A percentile compares a stretch with the other conserved stretches of the same genome.
phyloP scores from a whole-genome alignment of 2,797 vertebrate species.

The Tamandua tetradactyla region DNA sequence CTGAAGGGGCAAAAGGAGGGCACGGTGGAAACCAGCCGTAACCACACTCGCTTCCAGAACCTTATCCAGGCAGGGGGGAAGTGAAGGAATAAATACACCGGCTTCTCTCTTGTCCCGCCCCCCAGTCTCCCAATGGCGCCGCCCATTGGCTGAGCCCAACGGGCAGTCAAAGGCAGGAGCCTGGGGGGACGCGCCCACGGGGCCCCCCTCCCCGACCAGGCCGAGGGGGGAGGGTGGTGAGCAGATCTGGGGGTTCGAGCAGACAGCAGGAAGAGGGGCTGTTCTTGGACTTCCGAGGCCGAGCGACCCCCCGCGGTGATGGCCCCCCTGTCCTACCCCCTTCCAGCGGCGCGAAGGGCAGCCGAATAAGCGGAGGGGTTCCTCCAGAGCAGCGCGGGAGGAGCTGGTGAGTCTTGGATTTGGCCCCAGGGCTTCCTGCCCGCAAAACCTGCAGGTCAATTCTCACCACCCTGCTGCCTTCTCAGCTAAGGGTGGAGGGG shows the following conservation, averaged over 20 bases:
- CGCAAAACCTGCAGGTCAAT: background rate
- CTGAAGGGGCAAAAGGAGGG: background rate
- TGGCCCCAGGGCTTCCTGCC: background rate
- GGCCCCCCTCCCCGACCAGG: too few relatives aligned
- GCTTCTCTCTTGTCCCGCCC: background rate
- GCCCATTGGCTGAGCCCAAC: background rate
- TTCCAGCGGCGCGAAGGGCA: background rate
- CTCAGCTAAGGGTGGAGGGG: too few relatives aligned
- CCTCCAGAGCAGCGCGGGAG: background rate
- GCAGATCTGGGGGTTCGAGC: background rate
- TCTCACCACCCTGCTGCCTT: background rate
- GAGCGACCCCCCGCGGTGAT: too few relatives aligned
- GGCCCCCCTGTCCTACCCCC: background rate
- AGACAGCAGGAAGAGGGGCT: background rate
- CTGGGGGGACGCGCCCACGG: too few relatives aligned
- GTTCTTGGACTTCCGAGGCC: too few relatives aligned
- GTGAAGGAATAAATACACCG: rapidly evolving
- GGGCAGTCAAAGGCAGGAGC: too few relatives aligned
- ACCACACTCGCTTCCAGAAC: background rate
- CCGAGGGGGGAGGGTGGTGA: background rate
- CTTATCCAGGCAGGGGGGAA: background rate
- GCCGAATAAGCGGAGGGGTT: background rate
- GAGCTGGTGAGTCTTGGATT: too few relatives aligned
- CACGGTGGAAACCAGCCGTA: rapidly evolving
- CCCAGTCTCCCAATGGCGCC: rapidly evolving